Base-by-base conservation (phyloP, 2,888 invertebrate species). In the Tetragnatha montana region DNA sequence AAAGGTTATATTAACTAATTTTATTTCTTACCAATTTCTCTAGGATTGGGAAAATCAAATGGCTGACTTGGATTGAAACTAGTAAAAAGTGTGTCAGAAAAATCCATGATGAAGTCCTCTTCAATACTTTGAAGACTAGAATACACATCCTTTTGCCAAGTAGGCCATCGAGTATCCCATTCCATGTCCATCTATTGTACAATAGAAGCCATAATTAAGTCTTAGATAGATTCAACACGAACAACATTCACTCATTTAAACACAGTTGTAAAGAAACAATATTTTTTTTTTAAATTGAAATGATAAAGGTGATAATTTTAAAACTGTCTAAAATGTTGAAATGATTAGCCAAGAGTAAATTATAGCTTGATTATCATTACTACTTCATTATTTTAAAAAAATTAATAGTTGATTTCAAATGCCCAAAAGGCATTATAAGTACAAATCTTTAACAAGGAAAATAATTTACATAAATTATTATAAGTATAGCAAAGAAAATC, bases 11-110 rank as follows among this genome's bases (percentile, higher is more conserved):
- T 68, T 35, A 35, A 35, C 35, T 2, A 35, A 35, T 35, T 35
- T 8, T 19, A n/a, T 22, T 17, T 90, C 35, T 94, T 95, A 98
- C 98, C 97, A 92, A 99, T 97, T 95, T 99, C 99, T 94, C 98
- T 95, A 84, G 98, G 96, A 94, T 99, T 98, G 14, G 99, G 99
- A 94, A 99, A 99, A 91, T 97, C 96, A 94, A 98, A 98, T 8
- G 98, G 98, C 93, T 97, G 96, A 93, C 96, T 96, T 92, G 95
- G 95, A 92, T 92, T 95, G 93, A 97, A 97, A 92, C 97, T 97
- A 84, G 97, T 97, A 94, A 98, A 98, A 83, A 98, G 95, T 17
- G 97, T 97, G 94, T 98, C 98, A 93, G 96, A 97, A 93, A 97
- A 95, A 93, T 96, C 96, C 95, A 97, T 96, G 93, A 97, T 96